These are phyloP conservation scores for Tineola bisselliella DNA, from an alignment of 2,888 invertebrate genomes.

Conservation along the genomic window DNA sequence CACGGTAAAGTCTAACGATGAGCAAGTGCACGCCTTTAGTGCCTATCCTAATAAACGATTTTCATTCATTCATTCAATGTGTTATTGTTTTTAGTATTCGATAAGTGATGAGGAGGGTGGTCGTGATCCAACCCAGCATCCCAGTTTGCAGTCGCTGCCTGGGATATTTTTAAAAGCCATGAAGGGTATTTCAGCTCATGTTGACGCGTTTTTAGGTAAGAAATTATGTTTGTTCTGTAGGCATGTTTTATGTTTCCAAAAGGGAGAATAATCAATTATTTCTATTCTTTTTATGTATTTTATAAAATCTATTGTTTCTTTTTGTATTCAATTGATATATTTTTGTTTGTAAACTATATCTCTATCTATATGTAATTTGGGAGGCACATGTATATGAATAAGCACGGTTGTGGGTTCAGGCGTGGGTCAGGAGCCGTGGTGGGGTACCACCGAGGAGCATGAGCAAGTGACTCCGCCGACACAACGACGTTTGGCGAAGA, in stretches of 20 bases:
- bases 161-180: slow-evolving; percentile 93
- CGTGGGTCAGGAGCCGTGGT: slow-evolving; percentile 19
- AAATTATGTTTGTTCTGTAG: not conserved
- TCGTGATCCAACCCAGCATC: slow-evolving; percentile 91
- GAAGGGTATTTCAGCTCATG: slow-evolving; percentile 90
- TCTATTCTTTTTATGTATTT: not conserved
- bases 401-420: slow-evolving; percentile 11
- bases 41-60: too few relatives aligned
- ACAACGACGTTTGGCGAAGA: slow-evolving; percentile 89
- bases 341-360: not conserved
- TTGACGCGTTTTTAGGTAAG: slow-evolving; percentile 94
- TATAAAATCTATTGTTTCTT: not conserved
- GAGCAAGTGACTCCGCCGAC: slow-evolving; percentile 84
- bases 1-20: too few relatives aligned
- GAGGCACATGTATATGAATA: not conserved
- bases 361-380: too few relatives aligned
- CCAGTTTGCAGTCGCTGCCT: slow-evolving; percentile 84
- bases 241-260: slow-evolving; percentile 16
- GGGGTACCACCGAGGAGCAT: slow-evolving; percentile 50
- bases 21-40: too few relatives aligned
- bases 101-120: slow-evolving; percentile 76
- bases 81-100: slow-evolving; percentile 72
- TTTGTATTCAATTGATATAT: not conserved
- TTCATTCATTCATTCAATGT: too few relatives aligned
- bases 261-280: not conserved